phyloP scores from a whole-genome alignment of 2,797 vertebrate genomes.

The Mycteria americana region DNA sequence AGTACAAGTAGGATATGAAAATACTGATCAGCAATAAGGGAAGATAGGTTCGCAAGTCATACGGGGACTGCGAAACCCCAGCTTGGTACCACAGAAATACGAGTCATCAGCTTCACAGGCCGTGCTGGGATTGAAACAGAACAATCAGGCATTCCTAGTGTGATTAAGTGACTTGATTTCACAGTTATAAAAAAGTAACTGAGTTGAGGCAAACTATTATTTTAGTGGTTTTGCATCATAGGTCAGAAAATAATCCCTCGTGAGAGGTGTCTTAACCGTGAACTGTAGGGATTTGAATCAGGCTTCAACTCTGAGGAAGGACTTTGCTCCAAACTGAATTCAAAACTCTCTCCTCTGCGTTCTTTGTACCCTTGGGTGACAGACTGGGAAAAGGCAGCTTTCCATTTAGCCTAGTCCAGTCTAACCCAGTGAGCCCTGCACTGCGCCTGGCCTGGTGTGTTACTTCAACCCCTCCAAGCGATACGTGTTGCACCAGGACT shows the following conservation, averaged over 20 bases:
- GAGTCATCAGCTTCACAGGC: slow-evolving; percentile 34
- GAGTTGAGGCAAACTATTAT: slow-evolving; percentile 10
- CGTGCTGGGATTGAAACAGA: slow-evolving; percentile 11
- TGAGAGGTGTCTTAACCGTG: slow-evolving; percentile 27
- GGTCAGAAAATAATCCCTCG: slow-evolving; percentile 9
- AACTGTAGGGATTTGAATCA: not conserved
- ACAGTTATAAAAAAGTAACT: slow-evolving; percentile 13
- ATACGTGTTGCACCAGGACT: not conserved
- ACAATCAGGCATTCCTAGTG: slow-evolving; percentile 40
- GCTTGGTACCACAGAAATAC: not conserved
- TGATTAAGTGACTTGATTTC: slow-evolving; percentile 53
- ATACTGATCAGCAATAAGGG: slow-evolving; percentile 40
- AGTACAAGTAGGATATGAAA: not conserved
- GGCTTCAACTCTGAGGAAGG: not conserved
- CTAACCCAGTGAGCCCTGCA: not conserved
- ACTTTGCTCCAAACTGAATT: not conserved
- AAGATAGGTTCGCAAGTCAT: slow-evolving; percentile 44
- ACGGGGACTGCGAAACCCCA: not conserved
- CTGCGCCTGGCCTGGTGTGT: not conserved
- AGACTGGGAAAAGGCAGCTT: not conserved
- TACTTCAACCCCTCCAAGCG: not conserved
- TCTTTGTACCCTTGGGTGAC: not conserved
- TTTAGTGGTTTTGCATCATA: not conserved
- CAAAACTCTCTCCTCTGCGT: not conserved
- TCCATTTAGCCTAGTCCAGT: too few species aligned